These are phyloP conservation scores for Caenorhabditis virilis DNA, from an alignment of 2,888 invertebrate genomes.

Conservation along the genomic window DNA sequence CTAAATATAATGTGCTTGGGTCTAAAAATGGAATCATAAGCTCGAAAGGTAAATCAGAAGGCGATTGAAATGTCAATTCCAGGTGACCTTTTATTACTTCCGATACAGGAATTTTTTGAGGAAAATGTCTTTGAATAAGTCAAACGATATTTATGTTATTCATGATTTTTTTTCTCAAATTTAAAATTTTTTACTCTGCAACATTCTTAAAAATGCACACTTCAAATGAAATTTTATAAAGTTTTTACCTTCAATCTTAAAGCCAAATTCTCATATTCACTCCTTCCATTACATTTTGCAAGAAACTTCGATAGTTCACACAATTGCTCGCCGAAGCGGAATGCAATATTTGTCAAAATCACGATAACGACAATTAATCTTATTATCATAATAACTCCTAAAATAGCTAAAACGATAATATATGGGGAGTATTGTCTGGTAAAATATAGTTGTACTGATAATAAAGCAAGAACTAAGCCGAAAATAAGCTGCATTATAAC, in stretches of 20 bases:
- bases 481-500: conserved; percentile 22
- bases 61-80: too few species aligned
- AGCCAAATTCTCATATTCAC: conserved; percentile 34
- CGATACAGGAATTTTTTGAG: too few species aligned
- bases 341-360: conserved; percentile 24
- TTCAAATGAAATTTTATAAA: background rate
- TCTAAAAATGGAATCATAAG: too few species aligned
- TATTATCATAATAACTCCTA: conserved; percentile 15
- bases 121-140: background rate
- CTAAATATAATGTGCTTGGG: too few species aligned
- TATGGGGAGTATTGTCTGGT: conserved; percentile 15
- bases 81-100: too few species aligned
- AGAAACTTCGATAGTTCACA: conserved; percentile 13
- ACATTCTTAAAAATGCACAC: too few species aligned
- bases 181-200: too few species aligned
- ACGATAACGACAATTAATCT: conserved; percentile 15
- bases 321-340: conserved; percentile 18
- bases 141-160: background rate
- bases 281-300: conserved; percentile 30
- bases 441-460: conserved; percentile 23
- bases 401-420: conserved; percentile 22
- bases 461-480: conserved; percentile 14
- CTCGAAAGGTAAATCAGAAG: too few species aligned
- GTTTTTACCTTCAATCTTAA: conserved; percentile 23
- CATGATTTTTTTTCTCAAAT: background rate